A percentile compares a stretch with the other conserved stretches of the same genome.
Evolutionary conservation across 2,888 invertebrate genomes (phyloP).

Genomic region (Drosophila lutescens): DNA sequence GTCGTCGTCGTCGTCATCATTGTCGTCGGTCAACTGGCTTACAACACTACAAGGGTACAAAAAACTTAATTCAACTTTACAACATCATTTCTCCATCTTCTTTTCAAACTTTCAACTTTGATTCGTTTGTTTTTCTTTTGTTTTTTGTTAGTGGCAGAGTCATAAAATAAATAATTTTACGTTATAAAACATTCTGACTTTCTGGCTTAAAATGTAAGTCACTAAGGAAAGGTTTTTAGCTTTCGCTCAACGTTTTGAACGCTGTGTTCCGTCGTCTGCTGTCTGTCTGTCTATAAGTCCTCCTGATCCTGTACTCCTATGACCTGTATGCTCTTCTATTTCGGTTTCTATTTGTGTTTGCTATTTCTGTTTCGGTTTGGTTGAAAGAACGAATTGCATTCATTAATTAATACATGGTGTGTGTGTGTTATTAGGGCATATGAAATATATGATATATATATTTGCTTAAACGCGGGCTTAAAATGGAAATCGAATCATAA

Average conservation of each 20-base stretch:
- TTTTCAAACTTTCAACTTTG: not conserved
- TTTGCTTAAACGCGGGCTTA: slow-evolving; percentile 11
- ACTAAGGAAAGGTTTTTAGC: slow-evolving; percentile 11
- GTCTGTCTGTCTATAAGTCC: not conserved
- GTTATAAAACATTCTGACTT: slow-evolving; percentile 7
- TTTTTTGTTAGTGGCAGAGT: slow-evolving; percentile 1
- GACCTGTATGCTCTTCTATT: not conserved
- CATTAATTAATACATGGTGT: slow-evolving; percentile 14
- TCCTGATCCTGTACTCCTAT: not conserved
- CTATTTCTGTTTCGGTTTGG: not conserved
- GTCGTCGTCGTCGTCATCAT: not conserved
- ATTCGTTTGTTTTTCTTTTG: not conserved
- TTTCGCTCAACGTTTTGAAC: slow-evolving; percentile 17
- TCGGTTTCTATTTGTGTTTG: not conserved
- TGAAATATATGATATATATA: slow-evolving; percentile 28
- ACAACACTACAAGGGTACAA: slow-evolving; percentile 30
- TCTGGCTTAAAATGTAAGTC: slow-evolving; percentile 6
- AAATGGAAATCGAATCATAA: slow-evolving; percentile 15
- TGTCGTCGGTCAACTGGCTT: slow-evolving; percentile 11
- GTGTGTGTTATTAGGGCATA: slow-evolving; percentile 11
- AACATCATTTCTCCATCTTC: slow-evolving; percentile 1
- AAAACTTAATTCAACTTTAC: slow-evolving; percentile 22
- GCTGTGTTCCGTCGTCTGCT: not conserved
- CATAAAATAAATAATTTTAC: slow-evolving; percentile 1
- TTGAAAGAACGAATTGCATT: slow-evolving; percentile 4